Base-by-base conservation (phyloP, 1,140 invertebrate genomes). In the Stenopsyche tienmushanensis region DNA sequence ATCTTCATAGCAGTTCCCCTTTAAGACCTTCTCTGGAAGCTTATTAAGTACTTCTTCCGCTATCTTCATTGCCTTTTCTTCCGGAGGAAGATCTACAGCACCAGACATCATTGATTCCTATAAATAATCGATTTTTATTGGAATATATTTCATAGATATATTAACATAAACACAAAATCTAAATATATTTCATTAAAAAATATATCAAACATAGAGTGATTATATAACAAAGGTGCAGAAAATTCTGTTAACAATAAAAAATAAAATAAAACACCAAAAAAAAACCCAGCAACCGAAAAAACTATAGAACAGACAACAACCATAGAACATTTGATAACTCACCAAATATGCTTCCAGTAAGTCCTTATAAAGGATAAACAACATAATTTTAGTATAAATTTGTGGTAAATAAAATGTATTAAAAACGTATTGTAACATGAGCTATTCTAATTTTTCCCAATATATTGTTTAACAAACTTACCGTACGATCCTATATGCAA, bases 11-110 rank as follows among this genome's bases (percentile, higher is more conserved):
- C 26, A 80, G 74, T 72, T 88, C 78, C 26, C 91, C 75, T 79
- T 93, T 83, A 79, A 87, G 90, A 77, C 90, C 82, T 63, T 80
- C 71, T 0, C 73, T 0, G 94, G 94, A 17, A 97, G 78, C 67
- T 88, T 89, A 1, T 78, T 73, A 3, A 92, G 76, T 64, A 93
- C 87, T 71, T 91, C 89, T 20, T 81, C 79, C 0, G 90, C 84
- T 0, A 92, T 86, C 55, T 83, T 83, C 70, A 84, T 85, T 0
- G 91, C 86, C 23, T 89, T 77, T 64, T 91, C 83, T 66, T 92
- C 90, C 0, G 86, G 82, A 0, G 84, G 83, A 17, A 78, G 80
- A 17, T 76, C 78, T 1, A 78, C 76, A 0, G 77, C 79, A n/a
- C 78, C 79, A 0, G 81, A 73, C 0, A 78, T 78, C 73, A 77